Evolutionary conservation across 1,140 invertebrate species (phyloP), one percentile per base, ranked within the genome.

Genomic region (Drosophila sproati): DNA sequence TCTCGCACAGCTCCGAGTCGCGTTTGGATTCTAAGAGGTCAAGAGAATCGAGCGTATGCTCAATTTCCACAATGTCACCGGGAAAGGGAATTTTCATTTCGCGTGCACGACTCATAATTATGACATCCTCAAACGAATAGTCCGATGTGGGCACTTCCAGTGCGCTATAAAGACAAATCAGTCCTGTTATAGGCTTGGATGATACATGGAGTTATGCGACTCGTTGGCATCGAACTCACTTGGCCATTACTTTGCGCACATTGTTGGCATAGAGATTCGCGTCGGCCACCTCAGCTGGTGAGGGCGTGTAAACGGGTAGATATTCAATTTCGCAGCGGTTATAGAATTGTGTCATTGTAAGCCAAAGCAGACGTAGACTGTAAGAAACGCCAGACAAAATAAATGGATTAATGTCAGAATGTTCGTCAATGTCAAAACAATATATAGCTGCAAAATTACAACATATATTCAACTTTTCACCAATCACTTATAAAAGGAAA

Each of bases 281-380:
- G 94, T 99, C 96, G 68, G 94, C 93, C 91, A 96, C 96, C 92
- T 99, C 98, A 66, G 96, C 96, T 76, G 97, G 96, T 78, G 94
- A 97, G 2, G 98, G 98, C 10, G 94, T 94, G 93, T 99, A 98
- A 1, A 99, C 97, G 0, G 98, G 98, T 8, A 99, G 94, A 93
- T 97, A 99, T 94, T 99, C 98, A 56, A 99, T 96, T 94, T 99
- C 98, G 87, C 97, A 97, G 55, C 95, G 95, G 76, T 96, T 98
- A 83, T 97, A 96, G 72, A 98, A 96, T 93, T 98, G 97, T 4
- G 97, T 97, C 74, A 99, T 93, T 0, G 98, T 98, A 66, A 98
- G 93, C 97, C 98, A 99, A 5, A 99, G 92, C 34, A 98, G 59
- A n/a, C 87, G 83, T 43, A 91, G 51, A 2, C 82, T 90, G 43